A percentile compares a stretch with the other conserved stretches of the same genome.
phyloP scores from a whole-genome alignment of 2,888 invertebrate genomes.

The Platynereis dumerilii region DNA sequence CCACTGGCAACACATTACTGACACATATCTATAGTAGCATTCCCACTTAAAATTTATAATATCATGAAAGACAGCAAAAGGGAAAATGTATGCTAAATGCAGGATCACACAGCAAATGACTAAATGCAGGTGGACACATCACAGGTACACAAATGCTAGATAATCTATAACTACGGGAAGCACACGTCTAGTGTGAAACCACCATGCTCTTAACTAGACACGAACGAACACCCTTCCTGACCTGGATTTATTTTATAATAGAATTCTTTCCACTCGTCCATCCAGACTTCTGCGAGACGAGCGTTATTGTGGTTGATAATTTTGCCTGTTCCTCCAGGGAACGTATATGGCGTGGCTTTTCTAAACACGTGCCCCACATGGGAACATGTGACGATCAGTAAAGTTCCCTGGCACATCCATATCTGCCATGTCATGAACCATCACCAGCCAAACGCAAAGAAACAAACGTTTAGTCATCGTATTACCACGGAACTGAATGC shows the following conservation, averaged over 20 bases:
- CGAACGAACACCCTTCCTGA: too few species aligned
- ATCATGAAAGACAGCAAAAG: conserved; percentile 7
- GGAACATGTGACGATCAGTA: conserved; percentile 48
- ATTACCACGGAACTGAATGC: not conserved
- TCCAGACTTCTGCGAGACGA: conserved; percentile 97
- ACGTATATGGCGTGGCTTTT: conserved; percentile 86
- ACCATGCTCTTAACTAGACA: too few species aligned
- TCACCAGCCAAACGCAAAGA: conserved; percentile 59
- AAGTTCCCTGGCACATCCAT: conserved; percentile 48
- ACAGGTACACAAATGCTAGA: too few species aligned
- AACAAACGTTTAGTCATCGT: not conserved
- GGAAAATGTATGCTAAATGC: conserved; percentile 85
- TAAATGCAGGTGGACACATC: too few species aligned
- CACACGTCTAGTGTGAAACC: too few species aligned
- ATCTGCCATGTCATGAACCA: conserved; percentile 36
- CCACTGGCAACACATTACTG: too few species aligned
- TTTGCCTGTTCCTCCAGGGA: conserved; percentile 86
- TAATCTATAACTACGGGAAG: too few species aligned
- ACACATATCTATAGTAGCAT: too few species aligned
- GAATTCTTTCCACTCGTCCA: conserved; percentile 92
- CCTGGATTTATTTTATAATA: conserved; percentile 43
- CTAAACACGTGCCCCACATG: conserved; percentile 51
- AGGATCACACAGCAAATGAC: too few species aligned
- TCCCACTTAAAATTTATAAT: too few species aligned
- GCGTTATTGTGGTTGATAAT: conserved; percentile 97